phyloP scores from a whole-genome alignment of 2,797 vertebrate species.

The Rhinatrema bivittatum region DNA sequence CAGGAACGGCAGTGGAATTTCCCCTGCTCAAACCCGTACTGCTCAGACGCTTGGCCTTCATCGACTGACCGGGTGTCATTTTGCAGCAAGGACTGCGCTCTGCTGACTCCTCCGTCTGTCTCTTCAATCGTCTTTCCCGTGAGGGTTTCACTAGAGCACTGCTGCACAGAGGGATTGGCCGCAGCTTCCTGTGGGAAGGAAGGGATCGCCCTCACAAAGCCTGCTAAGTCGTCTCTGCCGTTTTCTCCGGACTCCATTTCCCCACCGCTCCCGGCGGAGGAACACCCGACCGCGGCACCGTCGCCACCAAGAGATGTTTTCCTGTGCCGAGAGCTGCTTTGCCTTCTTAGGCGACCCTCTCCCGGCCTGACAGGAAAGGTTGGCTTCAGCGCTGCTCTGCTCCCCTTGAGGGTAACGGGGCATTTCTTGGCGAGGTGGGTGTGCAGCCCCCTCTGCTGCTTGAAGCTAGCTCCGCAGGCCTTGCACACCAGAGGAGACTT shows the following conservation, averaged over 20 bases:
- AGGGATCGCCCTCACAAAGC: too few species aligned
- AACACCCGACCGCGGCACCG: not conserved
- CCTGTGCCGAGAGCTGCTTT: not conserved
- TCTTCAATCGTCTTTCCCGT: too few species aligned
- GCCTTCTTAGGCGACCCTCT: not conserved
- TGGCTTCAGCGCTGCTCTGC: conserved; percentile 24
- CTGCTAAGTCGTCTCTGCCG: not conserved
- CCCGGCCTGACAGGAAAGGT: not conserved
- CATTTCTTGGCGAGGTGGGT: conserved; percentile 79
- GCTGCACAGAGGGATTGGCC: too few species aligned
- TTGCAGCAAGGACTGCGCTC: too few species aligned
- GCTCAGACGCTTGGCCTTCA: too few species aligned
- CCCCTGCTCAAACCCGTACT: conserved; percentile 51
- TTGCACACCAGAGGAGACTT: conserved; percentile 55
- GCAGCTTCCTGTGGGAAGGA: too few species aligned
- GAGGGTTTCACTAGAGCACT: too few species aligned
- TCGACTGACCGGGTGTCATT: too few species aligned
- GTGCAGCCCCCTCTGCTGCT: conserved; percentile 78
- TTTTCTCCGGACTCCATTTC: not conserved
- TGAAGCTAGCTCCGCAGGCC: conserved; percentile 77
- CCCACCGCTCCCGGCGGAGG: not conserved
- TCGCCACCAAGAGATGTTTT: too few species aligned
- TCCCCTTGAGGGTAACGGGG: conserved; percentile 48
- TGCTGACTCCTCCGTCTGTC: too few species aligned
- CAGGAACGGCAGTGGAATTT: conserved; percentile 73